Evolutionary conservation across 2,888 invertebrate genomes (phyloP), one percentile per base, ranked within the genome.

Genomic region (Megalurothrips usitatus): DNA sequence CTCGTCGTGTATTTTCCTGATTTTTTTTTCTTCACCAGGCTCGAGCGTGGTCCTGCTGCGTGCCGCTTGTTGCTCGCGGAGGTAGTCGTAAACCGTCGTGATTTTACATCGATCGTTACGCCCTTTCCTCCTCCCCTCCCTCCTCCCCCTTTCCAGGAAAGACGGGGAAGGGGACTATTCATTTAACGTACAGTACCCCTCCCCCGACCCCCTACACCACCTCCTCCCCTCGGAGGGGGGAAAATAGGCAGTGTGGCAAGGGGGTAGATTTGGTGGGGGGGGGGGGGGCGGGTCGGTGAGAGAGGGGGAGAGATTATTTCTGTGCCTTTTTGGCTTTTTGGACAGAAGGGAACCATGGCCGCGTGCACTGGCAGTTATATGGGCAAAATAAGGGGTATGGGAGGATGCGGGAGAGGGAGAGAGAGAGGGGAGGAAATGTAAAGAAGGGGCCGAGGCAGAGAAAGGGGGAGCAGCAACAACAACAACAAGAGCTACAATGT

Each of bases 81-180:
- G 34, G 34, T 43, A 43, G 34, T 43, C 23, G 68, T 75, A 75
- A 75, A 75, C 11, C 26, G 12, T 8, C 68, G 23, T 75, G 26
- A 75, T 75, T 75, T 75, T 75, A 75, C 68, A 75, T 75, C 68
- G 68, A 75, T 23, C 68, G 68, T 75, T 75, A 75, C 68, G 23
- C 23, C 26, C 12, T 10, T 4, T 6, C 34, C 34, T 6, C 34
- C 34, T 43, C 34, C 34, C 6, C 34, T 4, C 34, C 34, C 34
- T 43, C 34, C 34, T 6, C 34, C 34, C 34, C 6, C 34, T 43
- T 6, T 43, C 34, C 34, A 43, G 34, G 34, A 43, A 2, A 43
- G 34, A 43, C n/a, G 34, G 34, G 34, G 34, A n/a, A 14, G 58
- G 58, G 6, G 58, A n/a, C 58, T 58, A 58, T 58, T 58, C 58